These are phyloP conservation scores for Chromobotia macracanthus DNA, from an alignment of 2,797 vertebrate species.

Conservation along the genomic window DNA sequence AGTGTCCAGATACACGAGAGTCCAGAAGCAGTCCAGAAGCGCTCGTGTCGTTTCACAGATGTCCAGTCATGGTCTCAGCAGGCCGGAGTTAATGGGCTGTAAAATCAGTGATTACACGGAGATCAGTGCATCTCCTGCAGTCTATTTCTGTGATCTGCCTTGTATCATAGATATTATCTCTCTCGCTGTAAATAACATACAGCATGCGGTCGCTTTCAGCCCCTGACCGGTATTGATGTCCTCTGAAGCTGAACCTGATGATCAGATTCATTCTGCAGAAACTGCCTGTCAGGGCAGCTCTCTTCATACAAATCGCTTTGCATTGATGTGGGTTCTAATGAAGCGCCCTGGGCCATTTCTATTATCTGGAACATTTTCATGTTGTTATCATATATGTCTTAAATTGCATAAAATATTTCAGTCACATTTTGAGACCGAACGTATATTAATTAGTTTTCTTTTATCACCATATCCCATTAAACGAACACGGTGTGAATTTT, in stretches of 20 bases:
- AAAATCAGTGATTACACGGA: constrained; percentile 37
- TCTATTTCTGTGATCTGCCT: constrained; percentile 17
- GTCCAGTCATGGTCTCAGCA: constrained; percentile 36
- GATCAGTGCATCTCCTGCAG: constrained; percentile 34
- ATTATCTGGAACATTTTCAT: not conserved
- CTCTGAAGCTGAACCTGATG: constrained; percentile 31
- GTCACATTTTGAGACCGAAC: not conserved
- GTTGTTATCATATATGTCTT: not conserved
- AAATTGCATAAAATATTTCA: not conserved
- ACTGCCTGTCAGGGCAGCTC: not conserved
- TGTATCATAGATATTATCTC: constrained; percentile 19
- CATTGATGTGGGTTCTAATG: constrained; percentile 11
- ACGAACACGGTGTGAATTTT: not conserved
- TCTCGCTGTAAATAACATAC: constrained; percentile 18
- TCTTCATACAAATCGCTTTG: constrained; percentile 23
- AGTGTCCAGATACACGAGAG: no score
- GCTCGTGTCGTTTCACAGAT: constrained; percentile 21
- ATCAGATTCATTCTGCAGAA: constrained; percentile 27
- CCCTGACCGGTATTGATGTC: constrained; percentile 25
- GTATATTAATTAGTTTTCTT: not conserved
- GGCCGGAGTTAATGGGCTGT: constrained; percentile 27
- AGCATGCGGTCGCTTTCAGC: constrained; percentile 25
- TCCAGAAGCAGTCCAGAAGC: constrained; percentile 3
- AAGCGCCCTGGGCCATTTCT: not conserved
- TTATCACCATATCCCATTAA: not conserved